Conservation (phyloP, 2,113 vertebrate genomes). For the Callorhinus ursinus region DNA sequence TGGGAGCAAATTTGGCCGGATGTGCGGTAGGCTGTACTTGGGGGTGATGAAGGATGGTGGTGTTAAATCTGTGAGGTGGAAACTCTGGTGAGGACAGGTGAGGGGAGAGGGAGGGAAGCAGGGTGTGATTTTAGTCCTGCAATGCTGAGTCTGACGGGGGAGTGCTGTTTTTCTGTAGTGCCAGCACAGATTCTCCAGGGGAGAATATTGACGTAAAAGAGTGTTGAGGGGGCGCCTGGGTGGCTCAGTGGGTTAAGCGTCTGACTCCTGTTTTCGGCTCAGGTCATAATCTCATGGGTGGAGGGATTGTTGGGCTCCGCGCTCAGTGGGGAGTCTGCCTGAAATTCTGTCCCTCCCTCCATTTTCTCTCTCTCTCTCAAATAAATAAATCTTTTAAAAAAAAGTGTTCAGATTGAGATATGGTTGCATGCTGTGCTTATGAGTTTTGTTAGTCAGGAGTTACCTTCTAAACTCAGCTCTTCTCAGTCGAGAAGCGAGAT, state of each 20-base stretch:
- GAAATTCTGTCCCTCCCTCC: neutral
- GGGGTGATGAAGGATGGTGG: neutral
- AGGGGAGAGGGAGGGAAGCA: neutral
- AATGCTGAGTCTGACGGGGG: neutral
- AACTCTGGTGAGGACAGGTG: neutral
- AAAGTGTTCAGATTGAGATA: neutral
- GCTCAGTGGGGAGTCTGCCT: neutral
- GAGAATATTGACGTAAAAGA: neutral
- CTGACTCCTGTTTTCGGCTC: neutral
- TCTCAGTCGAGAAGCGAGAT: neutral
- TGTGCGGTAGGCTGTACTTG: neutral
- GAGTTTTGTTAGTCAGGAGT: neutral
- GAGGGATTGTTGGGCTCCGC: accelerated
- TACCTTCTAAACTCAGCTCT: neutral
- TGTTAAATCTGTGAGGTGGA: neutral
- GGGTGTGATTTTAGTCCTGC: neutral
- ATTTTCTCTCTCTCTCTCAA: neutral
- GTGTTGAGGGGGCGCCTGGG: too few species aligned
- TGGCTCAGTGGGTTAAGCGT: neutral
- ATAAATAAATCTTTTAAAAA: neutral
- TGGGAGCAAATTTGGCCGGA: neutral
- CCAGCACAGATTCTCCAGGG: neutral
- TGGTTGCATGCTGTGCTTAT: neutral
- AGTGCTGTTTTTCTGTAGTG: neutral
- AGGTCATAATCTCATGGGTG: neutral